These are phyloP conservation scores for Cotesia chilonis DNA, from an alignment of 1,140 invertebrate species.

Conservation along the genomic window DNA sequence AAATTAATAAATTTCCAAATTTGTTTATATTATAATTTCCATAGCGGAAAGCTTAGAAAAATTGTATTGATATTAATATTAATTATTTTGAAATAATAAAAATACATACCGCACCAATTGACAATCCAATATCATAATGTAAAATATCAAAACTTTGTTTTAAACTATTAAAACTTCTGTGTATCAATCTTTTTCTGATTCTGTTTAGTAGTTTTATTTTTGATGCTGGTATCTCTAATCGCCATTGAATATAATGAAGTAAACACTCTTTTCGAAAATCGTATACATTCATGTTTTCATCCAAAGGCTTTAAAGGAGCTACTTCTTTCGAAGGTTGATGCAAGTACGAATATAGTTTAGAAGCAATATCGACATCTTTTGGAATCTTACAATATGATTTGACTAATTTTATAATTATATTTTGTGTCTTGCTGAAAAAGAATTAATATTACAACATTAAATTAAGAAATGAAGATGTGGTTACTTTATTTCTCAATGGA, in stretches of 20 bases:
- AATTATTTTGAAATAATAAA: too few species aligned
- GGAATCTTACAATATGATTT: conserved; percentile 20
- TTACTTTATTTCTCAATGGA: not conserved
- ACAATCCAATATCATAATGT: conserved; percentile 60
- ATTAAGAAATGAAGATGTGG: not conserved
- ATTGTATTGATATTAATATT: too few species aligned
- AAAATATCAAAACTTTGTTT: conserved; percentile 63
- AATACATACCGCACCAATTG: conserved; percentile 35
- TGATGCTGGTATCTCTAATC: conserved; percentile 15
- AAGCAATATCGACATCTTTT: not conserved
- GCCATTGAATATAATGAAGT: conserved; percentile 25
- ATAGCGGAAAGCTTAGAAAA: too few species aligned
- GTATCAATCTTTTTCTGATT: conserved; percentile 30
- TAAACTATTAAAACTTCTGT: conserved; percentile 63
- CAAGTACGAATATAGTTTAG: conserved; percentile 18
- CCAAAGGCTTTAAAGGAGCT: not conserved
- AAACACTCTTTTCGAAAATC: conserved; percentile 17
- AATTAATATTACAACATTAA: not conserved
- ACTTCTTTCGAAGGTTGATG: conserved; percentile 17
- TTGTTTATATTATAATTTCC: too few species aligned
- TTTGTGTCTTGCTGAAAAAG: not conserved
- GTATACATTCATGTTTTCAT: not conserved
- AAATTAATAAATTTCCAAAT: too few species aligned
- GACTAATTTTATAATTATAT: conserved; percentile 2
- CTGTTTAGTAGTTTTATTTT: not conserved